Conservation (phyloP, 2,113 vertebrate species). For the Lutjanus erythropterus region DNA sequence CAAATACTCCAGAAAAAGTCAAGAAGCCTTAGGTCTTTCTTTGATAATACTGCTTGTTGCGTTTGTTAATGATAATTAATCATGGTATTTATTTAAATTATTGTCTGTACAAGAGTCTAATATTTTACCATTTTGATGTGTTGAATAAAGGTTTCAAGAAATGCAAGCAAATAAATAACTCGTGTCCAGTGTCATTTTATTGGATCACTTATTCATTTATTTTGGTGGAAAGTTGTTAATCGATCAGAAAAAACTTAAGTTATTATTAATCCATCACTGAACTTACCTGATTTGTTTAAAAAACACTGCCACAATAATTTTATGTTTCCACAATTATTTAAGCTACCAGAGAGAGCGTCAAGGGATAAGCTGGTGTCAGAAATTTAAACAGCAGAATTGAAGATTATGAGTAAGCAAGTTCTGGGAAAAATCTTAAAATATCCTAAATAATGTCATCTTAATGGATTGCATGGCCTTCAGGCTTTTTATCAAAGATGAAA, state of each 20-base stretch:
- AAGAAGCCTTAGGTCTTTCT: slow-evolving; percentile 58
- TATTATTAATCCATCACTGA: background rate
- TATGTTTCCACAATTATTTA: no score
- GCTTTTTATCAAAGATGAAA: no score
- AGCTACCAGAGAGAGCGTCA: no score
- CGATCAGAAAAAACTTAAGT: background rate
- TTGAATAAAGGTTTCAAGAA: slow-evolving; percentile 78
- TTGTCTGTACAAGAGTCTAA: slow-evolving; percentile 73
- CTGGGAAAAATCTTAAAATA: no score
- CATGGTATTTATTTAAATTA: slow-evolving; percentile 77
- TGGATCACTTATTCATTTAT: background rate
- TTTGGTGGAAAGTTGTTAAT: background rate
- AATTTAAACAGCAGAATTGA: no score
- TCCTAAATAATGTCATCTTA: no score
- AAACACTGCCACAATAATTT: no score
- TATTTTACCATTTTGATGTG: slow-evolving; percentile 79
- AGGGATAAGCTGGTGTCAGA: no score
- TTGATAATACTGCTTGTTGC: slow-evolving; percentile 67
- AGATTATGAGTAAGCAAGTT: no score
- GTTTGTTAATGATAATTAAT: slow-evolving; percentile 72
- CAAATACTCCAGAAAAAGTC: slow-evolving; percentile 28
- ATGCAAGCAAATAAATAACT: slow-evolving; percentile 63
- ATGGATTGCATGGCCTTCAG: no score
- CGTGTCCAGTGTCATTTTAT: slow-evolving; percentile 5
- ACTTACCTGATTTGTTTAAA: no score